Evolutionary conservation across 2,113 vertebrate species (phyloP).

Genomic region (Pelmatolapia mariae): DNA sequence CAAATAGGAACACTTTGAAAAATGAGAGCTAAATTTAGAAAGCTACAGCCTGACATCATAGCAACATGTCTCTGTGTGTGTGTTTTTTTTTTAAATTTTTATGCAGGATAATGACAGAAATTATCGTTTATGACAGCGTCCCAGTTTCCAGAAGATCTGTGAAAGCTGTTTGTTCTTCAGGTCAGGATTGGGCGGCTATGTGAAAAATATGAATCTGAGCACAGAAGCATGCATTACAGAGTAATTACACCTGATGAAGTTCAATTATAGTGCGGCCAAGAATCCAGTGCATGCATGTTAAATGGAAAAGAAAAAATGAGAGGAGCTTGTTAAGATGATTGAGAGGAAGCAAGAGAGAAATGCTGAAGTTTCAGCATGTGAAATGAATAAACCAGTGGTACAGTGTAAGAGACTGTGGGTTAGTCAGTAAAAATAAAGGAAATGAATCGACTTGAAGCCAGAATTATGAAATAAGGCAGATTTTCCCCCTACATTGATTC

Average conservation of each 20-base stretch:
- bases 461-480: slow-evolving; percentile 13
- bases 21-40: slow-evolving; percentile 18
- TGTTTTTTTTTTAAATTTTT: not conserved
- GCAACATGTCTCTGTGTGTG: not conserved
- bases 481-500: slow-evolving; percentile 48
- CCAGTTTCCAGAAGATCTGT: not conserved
- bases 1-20: not conserved
- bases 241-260: not conserved
- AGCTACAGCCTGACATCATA: not conserved
- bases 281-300: slow-evolving; percentile 4
- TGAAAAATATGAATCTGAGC: slow-evolving; percentile 36
- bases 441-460: slow-evolving; percentile 42
- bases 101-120: not conserved
- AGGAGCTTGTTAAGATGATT: slow-evolving; percentile 4
- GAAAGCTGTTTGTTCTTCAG: slow-evolving; percentile 52
- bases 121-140: slow-evolving; percentile 5
- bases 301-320: not conserved
- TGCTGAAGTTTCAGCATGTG: not conserved
- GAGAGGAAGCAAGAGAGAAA: slow-evolving; percentile 11
- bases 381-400: slow-evolving; percentile 26
- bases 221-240: slow-evolving; percentile 29
- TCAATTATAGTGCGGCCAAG: not conserved
- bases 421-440: slow-evolving; percentile 14
- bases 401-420: slow-evolving; percentile 16
- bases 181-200: slow-evolving; percentile 61